A percentile compares a stretch with the other conserved stretches of the same genome.
phyloP scores from a whole-genome alignment of 2,888 invertebrate genomes.

The Latheticus oryzae region DNA sequence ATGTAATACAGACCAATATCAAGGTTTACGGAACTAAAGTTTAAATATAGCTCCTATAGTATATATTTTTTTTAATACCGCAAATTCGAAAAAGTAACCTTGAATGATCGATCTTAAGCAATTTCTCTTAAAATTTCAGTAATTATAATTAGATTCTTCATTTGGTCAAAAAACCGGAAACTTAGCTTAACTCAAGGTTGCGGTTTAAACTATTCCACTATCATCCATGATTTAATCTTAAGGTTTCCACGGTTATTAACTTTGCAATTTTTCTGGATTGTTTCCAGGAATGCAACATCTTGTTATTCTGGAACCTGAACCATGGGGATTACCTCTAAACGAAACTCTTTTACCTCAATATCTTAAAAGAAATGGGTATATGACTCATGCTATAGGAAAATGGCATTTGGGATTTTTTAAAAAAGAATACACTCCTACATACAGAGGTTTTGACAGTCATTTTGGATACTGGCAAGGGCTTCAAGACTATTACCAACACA shows the following conservation, averaged over 20 bases:
- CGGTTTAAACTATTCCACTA: constrained; percentile 29
- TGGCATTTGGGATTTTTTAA: constrained; percentile 88
- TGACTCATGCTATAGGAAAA: constrained; percentile 84
- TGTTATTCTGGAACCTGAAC: constrained; percentile 77
- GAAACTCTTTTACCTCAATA: constrained; percentile 72
- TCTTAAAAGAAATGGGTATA: constrained; percentile 76
- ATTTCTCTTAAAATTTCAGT: not conserved
- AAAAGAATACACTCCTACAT: constrained; percentile 77
- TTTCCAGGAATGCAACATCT: constrained; percentile 77
- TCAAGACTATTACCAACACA: constrained; percentile 82
- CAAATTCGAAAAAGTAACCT: no score
- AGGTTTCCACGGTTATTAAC: constrained; percentile 20
- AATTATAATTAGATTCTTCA: not conserved
- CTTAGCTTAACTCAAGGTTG: constrained; percentile 38
- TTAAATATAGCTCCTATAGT: no score
- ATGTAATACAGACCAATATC: constrained; percentile 8
- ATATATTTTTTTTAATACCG: no score
- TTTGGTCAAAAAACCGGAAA: constrained; percentile 20
- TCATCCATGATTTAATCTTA: constrained; percentile 7
- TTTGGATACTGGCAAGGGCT: constrained; percentile 88
- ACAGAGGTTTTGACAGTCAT: constrained; percentile 83
- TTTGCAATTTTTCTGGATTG: not conserved
- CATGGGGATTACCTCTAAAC: constrained; percentile 77
- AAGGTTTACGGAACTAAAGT: constrained; percentile 21
- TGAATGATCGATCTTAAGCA: no score